phyloP scores from a whole-genome alignment of 2,113 vertebrate genomes.

The Pelmatolapia mariae region DNA sequence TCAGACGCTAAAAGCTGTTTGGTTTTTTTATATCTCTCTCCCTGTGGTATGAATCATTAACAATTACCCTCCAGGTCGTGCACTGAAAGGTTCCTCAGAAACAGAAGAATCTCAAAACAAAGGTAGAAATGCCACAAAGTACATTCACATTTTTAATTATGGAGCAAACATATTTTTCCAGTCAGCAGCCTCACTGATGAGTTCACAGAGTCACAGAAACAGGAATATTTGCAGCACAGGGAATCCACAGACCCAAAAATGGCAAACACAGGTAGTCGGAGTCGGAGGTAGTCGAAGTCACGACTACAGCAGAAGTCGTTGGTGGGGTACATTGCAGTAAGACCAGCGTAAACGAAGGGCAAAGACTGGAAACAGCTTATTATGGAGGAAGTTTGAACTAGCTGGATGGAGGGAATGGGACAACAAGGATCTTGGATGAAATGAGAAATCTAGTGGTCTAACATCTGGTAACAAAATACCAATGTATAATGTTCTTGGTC shows the following conservation, averaged over 20 bases:
- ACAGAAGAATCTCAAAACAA: background rate
- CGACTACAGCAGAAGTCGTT: accelerated
- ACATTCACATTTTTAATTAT: background rate
- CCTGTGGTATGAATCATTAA: background rate
- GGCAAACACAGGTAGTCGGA: background rate
- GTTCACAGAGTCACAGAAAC: background rate
- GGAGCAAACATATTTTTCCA: background rate
- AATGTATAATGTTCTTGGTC: background rate
- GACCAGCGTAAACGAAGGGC: accelerated
- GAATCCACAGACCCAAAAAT: background rate
- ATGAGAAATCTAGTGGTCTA: background rate
- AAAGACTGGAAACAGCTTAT: background rate
- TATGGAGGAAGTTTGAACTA: too few species aligned
- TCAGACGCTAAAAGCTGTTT: background rate
- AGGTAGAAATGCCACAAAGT: background rate
- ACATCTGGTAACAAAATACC: background rate
- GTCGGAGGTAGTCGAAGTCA: background rate
- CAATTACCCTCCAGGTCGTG: background rate
- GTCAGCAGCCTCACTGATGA: background rate
- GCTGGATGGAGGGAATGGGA: background rate
- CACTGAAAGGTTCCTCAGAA: background rate
- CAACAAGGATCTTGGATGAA: background rate
- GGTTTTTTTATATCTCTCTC: background rate
- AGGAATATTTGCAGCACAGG: background rate
- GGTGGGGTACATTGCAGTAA: background rate